Evolutionary conservation across 2,888 invertebrate genomes (phyloP), one percentile per base, ranked within the genome.

Genomic region (Leptura quadrifasciata): DNA sequence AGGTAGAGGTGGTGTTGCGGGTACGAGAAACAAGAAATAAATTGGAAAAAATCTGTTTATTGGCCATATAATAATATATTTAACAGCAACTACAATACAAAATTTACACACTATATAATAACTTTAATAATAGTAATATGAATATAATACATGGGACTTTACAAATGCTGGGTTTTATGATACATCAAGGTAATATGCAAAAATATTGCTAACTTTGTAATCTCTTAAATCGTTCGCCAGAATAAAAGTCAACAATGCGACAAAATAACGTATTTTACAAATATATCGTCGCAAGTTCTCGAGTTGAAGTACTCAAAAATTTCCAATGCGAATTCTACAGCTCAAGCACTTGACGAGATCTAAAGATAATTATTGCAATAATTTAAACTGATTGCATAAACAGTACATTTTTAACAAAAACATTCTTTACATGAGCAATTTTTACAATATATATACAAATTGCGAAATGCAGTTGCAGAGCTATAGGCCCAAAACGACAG

Each of bases 1-100:
- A 20, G 58, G 58, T 55, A 68, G 35, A 58, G 60, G 47, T 61
- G 52, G 52, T 52, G 67, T 12, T 63, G 54, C 27, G 57, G 68
- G 47, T 10, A 70, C 35, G 54, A 63, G 47, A 61, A 54, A 54
- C 60, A 54, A 20, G 64, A 75, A 58, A 69, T 79, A 78, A 87
- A 90, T 90, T 91, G 91, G 91, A 91, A 91, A 91, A 92, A 92
- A 92, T 92, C 91, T 91, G 91, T 92, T 92, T 91, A 92, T 92
- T 92, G 92, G 92, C 92, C 92, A 92, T 93, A 92, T 92, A 92
- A 92, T 93, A 92, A 92, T 93, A 92, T 93, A 92, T 93, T 92
- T 91, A 92, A 93, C 93, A 93, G 89, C 88, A 93, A 93, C 92
- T 93, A 93, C 93, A 91, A 92, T 93, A 93, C 93, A 93, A 93